phyloP scores from a whole-genome alignment of 2,888 invertebrate species.

The Molorchus minor region DNA sequence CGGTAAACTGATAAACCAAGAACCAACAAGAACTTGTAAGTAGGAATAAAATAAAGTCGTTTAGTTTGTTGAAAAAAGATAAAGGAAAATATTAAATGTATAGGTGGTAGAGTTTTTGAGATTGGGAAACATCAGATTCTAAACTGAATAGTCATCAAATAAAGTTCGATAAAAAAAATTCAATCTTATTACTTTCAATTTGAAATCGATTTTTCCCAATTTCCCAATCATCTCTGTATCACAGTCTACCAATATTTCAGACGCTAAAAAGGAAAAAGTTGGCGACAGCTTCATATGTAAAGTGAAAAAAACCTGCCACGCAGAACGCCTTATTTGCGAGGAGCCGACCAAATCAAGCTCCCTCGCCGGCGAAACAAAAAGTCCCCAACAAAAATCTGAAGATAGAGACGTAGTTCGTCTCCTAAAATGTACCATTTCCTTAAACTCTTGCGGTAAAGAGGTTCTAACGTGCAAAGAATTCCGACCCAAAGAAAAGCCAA shows the following conservation, averaged over 20 bases:
- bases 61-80: no score
- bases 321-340: constrained; percentile 19
- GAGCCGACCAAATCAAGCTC: no score
- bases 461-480: constrained; percentile 26
- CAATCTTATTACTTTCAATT: no score
- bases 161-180: neutral
- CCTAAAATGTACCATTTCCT: constrained; percentile 28
- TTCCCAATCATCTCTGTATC: neutral
- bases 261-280: neutral
- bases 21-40: no score
- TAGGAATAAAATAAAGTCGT: no score
- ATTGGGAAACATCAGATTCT: no score
- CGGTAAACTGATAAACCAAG: neutral
- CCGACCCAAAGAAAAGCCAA: neutral
- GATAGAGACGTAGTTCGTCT: constrained; percentile 13
- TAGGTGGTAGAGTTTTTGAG: no score
- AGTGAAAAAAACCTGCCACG: constrained; percentile 16
- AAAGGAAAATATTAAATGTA: no score
- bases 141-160: no score
- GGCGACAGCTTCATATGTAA: constrained; percentile 26
- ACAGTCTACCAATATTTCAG: neutral
- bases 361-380: neutral
- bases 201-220: no score
- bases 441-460: constrained; percentile 22
- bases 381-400: neutral